Percentiles rank a stretch among this genome's conserved stretches.
Conservation (phyloP, 2,113 vertebrate species). For the Rattus rattus region DNA sequence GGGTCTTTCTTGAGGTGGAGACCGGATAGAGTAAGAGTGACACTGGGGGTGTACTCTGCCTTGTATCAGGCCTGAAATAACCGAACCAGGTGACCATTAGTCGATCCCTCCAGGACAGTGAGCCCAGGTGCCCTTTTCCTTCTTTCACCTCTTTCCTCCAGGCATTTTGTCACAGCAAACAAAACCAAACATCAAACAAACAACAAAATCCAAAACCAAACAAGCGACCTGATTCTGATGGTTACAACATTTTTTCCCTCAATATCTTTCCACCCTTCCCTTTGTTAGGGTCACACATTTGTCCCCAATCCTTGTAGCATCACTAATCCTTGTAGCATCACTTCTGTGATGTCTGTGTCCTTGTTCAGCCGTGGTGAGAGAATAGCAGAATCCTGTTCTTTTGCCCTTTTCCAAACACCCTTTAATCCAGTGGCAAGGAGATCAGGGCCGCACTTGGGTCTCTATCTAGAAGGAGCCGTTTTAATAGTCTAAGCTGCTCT, state of each 20-base stretch:
- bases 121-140: background rate
- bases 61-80: background rate
- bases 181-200: background rate
- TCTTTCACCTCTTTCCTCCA: background rate
- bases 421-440: background rate
- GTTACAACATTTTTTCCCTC: background rate
- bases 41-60: background rate
- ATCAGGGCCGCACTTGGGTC: background rate
- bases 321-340: no score
- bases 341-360: background rate
- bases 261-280: background rate
- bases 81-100: background rate
- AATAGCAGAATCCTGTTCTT: background rate
- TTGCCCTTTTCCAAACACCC: background rate
- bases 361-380: background rate
- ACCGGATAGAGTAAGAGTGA: background rate
- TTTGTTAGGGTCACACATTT: background rate
- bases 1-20: background rate
- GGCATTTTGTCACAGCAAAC: background rate
- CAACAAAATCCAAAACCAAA: no score
- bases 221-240: background rate
- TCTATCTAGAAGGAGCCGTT: background rate
- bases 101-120: background rate
- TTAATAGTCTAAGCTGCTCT: slow-evolving; percentile 17
- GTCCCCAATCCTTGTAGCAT: no score